Evolutionary conservation across 2,888 invertebrate species (phyloP), one percentile per base, ranked within the genome.

Genomic region (Notodromas monacha): DNA sequence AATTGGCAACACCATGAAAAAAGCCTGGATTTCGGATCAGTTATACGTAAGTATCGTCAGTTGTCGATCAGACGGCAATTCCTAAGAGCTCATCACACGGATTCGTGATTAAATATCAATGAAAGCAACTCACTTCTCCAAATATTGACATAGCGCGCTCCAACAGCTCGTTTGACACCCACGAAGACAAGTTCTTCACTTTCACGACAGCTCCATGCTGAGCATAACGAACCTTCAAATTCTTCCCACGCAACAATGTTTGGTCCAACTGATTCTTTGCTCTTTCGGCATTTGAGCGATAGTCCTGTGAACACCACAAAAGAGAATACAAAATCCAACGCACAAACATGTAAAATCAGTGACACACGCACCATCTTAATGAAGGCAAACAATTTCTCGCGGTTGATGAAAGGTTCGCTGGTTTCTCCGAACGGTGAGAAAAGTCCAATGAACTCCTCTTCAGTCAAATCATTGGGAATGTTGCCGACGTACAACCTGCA

Each of bases 401-500:
- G 68, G 49, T 89, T 89, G 11, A 89, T 56, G 47, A 84, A 96
- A 15, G 77, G 54, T 49, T 92, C 89, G 8, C 72, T 65, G 29
- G 70, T 62, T 56, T 89, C 86, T 16, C 96, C 96, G 50, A 60
- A 84, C 26, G 67, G 61, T 35, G 64, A 59, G 48, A 96, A 92
- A 47, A 89, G 49, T 37, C 64, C 65, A 32, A 63, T 63, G 33
- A 96, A 60, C 44, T 92, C 86, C 30, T 73, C 72, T 46, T 89
- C 86, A 2, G 65, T 65, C 1, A 70, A 63, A 44, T 89, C 86
- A 40, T 61, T 64, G 1, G 79, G 68, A 8, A 96, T 57, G 49
- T 92, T 92, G 14, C 86, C 86, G 40, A 96, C 70, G 47, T 92
- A 96, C 16, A 96, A 56, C 29, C 92, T 65, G 50, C 84, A 84